phyloP scores from a whole-genome alignment of 2,888 invertebrate genomes.

The Coenonympha arcania region DNA sequence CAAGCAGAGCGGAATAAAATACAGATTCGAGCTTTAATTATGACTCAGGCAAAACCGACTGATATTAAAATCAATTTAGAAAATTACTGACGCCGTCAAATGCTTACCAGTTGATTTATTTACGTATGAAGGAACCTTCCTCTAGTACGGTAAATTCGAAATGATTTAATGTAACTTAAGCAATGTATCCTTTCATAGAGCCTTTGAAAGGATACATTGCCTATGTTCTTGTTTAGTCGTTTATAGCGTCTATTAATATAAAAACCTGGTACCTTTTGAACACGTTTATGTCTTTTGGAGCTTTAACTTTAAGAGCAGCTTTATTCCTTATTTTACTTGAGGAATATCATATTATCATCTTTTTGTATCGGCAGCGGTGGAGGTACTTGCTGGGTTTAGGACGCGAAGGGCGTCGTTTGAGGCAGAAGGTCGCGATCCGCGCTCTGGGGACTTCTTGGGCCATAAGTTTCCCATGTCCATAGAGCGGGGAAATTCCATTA shows the following conservation, averaged over 20 bases:
- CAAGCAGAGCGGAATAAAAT: constrained; percentile 18
- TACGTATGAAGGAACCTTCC: constrained; percentile 21
- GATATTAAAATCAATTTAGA: constrained; percentile 25
- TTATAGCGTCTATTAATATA: background rate
- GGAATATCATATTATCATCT: too few relatives aligned
- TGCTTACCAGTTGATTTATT: constrained; percentile 22
- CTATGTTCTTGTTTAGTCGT: background rate
- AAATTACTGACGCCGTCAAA: constrained; percentile 21
- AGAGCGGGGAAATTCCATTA: too few relatives aligned
- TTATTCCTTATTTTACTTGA: background rate
- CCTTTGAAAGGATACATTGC: too few relatives aligned
- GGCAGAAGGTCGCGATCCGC: too few relatives aligned
- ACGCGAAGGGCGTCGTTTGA: too few relatives aligned
- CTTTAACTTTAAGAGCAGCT: background rate
- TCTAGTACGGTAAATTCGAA: constrained; percentile 9
- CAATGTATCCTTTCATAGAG: constrained; percentile 8
- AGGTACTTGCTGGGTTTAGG: too few relatives aligned
- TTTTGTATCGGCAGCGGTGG: too few relatives aligned
- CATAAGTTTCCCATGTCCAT: too few relatives aligned
- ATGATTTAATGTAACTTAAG: constrained; percentile 17
- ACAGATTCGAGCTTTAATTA: constrained; percentile 22
- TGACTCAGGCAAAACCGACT: constrained; percentile 18
- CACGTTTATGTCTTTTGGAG: background rate
- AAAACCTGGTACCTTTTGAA: background rate
- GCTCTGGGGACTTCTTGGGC: too few relatives aligned